Conservation (phyloP, 37 sponge, comb jelly and placozoan species). For the Haliclona indistincta region DNA sequence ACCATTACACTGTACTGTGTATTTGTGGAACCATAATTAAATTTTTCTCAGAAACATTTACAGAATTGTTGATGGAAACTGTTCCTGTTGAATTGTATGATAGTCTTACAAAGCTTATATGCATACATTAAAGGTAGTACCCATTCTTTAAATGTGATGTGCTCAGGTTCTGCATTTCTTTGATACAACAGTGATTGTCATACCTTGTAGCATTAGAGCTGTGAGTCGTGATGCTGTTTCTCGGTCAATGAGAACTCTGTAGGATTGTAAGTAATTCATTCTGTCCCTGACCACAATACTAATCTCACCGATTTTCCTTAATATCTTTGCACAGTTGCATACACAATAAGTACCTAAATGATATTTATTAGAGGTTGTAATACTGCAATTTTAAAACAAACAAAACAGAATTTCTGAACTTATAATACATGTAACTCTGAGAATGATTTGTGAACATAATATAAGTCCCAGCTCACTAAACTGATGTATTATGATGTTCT, state of each 20-base stretch:
- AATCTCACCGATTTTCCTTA: slow-evolving; percentile 34
- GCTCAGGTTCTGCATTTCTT: background rate
- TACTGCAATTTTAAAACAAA: too few species aligned
- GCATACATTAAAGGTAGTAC: too few species aligned
- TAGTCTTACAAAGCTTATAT: too few species aligned
- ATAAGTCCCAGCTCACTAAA: too few species aligned
- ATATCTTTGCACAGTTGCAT: slow-evolving; percentile 77
- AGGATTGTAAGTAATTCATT: background rate
- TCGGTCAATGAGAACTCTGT: slow-evolving; percentile 42
- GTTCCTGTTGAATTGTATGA: background rate
- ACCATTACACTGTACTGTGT: too few species aligned
- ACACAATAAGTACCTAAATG: slow-evolving; percentile 55
- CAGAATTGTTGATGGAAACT: background rate
- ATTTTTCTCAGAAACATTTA: background rate
- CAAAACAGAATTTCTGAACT: too few species aligned
- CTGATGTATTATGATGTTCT: too few species aligned
- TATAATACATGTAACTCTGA: too few species aligned
- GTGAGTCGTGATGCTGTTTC: slow-evolving; percentile 54
- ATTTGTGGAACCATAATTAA: background rate
- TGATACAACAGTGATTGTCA: background rate
- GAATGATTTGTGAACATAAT: too few species aligned
- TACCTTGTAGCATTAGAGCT: slow-evolving; percentile 72
- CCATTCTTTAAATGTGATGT: too few species aligned
- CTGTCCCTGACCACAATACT: background rate
- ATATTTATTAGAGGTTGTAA: too few species aligned